Base-by-base conservation (phyloP, 2,888 invertebrate species). In the Linnaemya vulpina region DNA sequence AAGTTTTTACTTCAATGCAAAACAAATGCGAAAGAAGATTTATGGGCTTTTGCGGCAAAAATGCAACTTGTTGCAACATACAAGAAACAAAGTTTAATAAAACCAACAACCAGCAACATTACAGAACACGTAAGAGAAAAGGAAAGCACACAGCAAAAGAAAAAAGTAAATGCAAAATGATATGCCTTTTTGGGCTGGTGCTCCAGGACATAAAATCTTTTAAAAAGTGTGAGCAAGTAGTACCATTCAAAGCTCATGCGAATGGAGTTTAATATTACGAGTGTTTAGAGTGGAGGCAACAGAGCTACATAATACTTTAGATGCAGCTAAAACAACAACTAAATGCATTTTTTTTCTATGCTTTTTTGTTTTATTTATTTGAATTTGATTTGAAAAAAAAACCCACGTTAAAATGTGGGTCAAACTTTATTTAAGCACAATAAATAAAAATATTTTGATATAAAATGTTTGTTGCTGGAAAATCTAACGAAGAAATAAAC, bases 361-460 rank as follows among this genome's bases (percentile, higher is more conserved):
- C 65, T 67, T n/a, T 62, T 38, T 35, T 46, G 17, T 68, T 53
- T 65, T 63, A 4, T 43, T 1, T 58, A 49, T 38, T 79, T 38
- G 13, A 30, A 20, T 81, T 35, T 30, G 30, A 17, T 62, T 68
- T 75, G 4, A 38, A 53, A 46, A 53, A 38, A 76, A 76, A 81
- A n/a, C 51, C 81, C 75, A 76, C 81, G 58, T 76, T 71, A 25
- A 53, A 82, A 82, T 76, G 82, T 85, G 82, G 85, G 85, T 85
- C 85, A 85, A 82, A 49, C 76, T 76, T 74, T 71, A 62, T 73
- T 75, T 76, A 74, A 78, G 30, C 51, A 22, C 40, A 71, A 73
- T 38, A 79, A 71, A 73, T 73, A 63, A 65, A 73, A 65, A 73
- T 58, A 74, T 65, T 85, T 82, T 75, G 51, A 71, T 60, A 76